Conservation (phyloP, 1,140 invertebrate species). For the Pseudobourletiella spinata region DNA sequence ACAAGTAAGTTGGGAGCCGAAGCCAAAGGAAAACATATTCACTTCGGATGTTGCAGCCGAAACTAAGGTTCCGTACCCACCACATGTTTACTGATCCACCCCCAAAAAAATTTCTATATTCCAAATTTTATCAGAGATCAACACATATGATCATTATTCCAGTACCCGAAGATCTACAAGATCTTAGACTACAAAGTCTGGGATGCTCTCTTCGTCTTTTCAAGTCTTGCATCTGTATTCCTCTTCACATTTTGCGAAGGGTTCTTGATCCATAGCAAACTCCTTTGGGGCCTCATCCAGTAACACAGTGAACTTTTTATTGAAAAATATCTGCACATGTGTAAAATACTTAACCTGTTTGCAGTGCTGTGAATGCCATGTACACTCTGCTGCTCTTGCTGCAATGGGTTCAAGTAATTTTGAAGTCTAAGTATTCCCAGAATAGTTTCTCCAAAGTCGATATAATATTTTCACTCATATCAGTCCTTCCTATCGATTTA, state of each 20-base stretch:
- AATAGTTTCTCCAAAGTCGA: conserved; percentile 25
- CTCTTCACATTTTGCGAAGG: conserved; percentile 31
- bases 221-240: conserved; percentile 19
- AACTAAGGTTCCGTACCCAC: too few relatives aligned
- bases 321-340: too few relatives aligned
- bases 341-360: too few relatives aligned
- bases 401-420: conserved; percentile 24
- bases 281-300: conserved; percentile 24
- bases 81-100: too few relatives aligned
- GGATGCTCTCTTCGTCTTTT: conserved; percentile 19
- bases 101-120: neutral
- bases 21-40: neutral
- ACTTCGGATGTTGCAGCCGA: neutral
- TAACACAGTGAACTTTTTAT: neutral
- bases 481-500: conserved; percentile 24
- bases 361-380: conserved; percentile 19
- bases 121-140: neutral
- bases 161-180: conserved; percentile 12
- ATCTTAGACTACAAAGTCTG: conserved; percentile 15
- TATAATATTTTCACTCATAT: conserved; percentile 18
- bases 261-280: conserved; percentile 19
- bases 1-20: neutral
- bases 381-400: conserved; percentile 20
- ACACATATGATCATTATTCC: too few relatives aligned
- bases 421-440: conserved; percentile 28